These are phyloP conservation scores for Neofelis nebulosa DNA, from an alignment of 2,113 vertebrate genomes.

Conservation along the genomic window DNA sequence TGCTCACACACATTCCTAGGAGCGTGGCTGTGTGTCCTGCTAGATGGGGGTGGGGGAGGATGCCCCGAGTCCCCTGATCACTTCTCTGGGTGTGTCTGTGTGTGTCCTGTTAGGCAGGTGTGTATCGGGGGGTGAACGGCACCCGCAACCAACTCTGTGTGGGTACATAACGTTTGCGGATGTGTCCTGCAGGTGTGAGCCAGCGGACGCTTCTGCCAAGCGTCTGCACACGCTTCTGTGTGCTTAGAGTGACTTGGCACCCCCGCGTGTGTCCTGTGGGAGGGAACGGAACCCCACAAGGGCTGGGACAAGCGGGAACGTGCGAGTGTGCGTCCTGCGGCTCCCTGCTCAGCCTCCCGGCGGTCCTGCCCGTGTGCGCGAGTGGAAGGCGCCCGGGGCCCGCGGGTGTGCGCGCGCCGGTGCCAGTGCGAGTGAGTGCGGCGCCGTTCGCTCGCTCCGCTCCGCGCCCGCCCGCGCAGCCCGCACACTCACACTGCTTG, in stretches of 20 bases:
- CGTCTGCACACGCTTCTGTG: background rate
- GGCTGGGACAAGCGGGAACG: background rate
- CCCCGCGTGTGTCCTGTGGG: background rate
- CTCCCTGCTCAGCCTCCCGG: background rate
- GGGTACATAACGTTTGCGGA: too few species aligned
- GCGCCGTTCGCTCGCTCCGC: slow-evolving; percentile 54
- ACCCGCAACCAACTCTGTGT: background rate
- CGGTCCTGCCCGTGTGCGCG: background rate
- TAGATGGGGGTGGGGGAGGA: background rate
- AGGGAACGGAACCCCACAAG: background rate
- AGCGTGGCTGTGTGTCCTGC: background rate
- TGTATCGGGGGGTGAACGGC: background rate
- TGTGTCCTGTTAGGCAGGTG: background rate
- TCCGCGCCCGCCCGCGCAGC: background rate
- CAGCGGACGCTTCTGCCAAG: background rate
- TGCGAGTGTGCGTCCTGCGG: background rate
- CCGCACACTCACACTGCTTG: slow-evolving; percentile 60
- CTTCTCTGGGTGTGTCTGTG: background rate
- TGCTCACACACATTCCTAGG: background rate
- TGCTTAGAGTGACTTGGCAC: background rate
- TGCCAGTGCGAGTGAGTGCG: slow-evolving; percentile 59
- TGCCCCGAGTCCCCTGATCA: background rate
- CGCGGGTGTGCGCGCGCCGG: slow-evolving; percentile 59
- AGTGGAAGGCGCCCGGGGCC: slow-evolving; percentile 50
- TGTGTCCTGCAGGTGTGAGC: background rate